Evolutionary conservation across 2,888 invertebrate genomes (phyloP), one percentile per base, ranked within the genome.

Genomic region (Epirrita christyi): DNA sequence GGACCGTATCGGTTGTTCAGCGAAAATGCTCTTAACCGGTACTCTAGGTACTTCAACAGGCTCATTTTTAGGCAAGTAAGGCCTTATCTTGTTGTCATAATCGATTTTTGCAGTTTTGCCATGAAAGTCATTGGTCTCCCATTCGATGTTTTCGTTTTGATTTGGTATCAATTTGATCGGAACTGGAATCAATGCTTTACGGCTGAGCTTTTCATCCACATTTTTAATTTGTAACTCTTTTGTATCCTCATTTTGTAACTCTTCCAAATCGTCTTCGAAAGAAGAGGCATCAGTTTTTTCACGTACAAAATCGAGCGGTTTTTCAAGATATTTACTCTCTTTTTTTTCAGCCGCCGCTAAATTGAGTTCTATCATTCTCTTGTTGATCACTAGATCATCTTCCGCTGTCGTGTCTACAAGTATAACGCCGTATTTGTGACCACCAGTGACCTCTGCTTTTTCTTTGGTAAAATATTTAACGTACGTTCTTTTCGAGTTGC

Each of bases 401-500:
- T 81, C 76, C 0, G 72, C 70, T 46, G 79, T 83, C 0, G 92
- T 92, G 61, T 94, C 93, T 46, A 93, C 79, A 10, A 94, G 65
- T 13, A 85, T 72, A 0, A 94, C 80, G 0, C 86, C 87, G 74
- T 93, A 94, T 70, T 90, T 93, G 45, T 85, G 72, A 0, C 91
- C 92, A 6, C 75, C 85, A 0, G 92, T 89, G 21, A 75, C 68
- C 41, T 77, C 68, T 0, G 88, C 78, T 15, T 73, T 68, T 58
- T 86, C 83, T 71, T 89, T 90, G 0, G 76, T 81, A 38, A 83
- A 86, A 57, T 81, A 80, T 76, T 92, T 91, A 0, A 84, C 81
- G 60, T 79, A 93, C 9, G 93, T 67, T 13, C 77, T 75, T 73
- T 93, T 92, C 0, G 85, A 69, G 45, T 80, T 69, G n/a, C 85